Percentiles rank a stretch among this genome's conserved stretches.
Conservation (phyloP, 1,140 invertebrate genomes). For the Bicyclus anynana region DNA sequence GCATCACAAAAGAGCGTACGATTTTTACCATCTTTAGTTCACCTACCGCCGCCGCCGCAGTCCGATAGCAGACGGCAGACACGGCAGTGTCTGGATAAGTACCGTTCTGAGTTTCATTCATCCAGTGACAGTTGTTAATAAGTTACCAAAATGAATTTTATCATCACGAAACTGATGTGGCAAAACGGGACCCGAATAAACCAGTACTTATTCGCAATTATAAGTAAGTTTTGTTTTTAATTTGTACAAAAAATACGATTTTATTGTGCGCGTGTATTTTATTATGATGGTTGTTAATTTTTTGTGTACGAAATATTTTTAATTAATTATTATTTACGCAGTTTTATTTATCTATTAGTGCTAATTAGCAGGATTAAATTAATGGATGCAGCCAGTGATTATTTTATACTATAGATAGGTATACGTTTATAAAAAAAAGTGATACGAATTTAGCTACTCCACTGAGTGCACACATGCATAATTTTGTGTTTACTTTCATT, state of each 20-base stretch:
- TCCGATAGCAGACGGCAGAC: slow-evolving; percentile 41
- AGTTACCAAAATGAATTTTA: slow-evolving; percentile 55
- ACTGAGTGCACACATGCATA: too few species aligned
- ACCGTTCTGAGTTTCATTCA: slow-evolving; percentile 22
- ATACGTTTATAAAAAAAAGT: too few species aligned
- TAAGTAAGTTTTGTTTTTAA: slow-evolving; percentile 56
- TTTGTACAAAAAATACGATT: slow-evolving; percentile 4
- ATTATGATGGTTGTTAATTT: not conserved
- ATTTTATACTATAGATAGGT: too few species aligned
- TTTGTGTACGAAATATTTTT: too few species aligned
- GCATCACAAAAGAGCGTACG: slow-evolving; percentile 21
- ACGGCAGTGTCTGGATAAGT: slow-evolving; percentile 37
- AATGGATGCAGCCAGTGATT: too few species aligned
- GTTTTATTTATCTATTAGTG: too few species aligned
- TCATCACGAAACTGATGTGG: slow-evolving; percentile 57
- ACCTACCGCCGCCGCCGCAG: slow-evolving; percentile 27
- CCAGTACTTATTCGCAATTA: slow-evolving; percentile 59
- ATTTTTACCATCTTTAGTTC: slow-evolving; percentile 26
- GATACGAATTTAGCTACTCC: too few species aligned
- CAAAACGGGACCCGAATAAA: slow-evolving; percentile 58
- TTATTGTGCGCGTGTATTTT: not conserved
- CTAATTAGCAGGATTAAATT: too few species aligned
- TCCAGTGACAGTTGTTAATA: slow-evolving; percentile 30
- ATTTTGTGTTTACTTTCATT: too few species aligned
- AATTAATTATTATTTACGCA: too few species aligned